Base-by-base conservation (phyloP, 2,888 invertebrate species). In the Lymantria monacha region DNA sequence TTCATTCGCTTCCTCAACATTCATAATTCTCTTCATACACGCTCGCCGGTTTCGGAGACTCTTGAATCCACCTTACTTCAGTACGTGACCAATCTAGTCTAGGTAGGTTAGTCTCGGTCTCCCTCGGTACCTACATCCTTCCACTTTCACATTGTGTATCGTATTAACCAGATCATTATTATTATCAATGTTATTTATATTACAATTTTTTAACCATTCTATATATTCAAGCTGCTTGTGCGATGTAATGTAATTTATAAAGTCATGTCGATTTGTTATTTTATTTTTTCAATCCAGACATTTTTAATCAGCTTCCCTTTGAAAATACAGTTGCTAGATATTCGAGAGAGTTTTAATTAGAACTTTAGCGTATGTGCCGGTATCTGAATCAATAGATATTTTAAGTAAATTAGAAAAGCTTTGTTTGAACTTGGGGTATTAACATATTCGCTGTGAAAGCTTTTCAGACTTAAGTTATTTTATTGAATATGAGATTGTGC, bases 241-340 rank as follows among this genome's bases (percentile, higher is more conserved):
- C 49, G 56, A 57, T 53, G 50, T 56, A 8, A 33, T 33, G 10
- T 33, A 33, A 1, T 8, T 10, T 7, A 9, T 33, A 33, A 10
- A 33, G 33, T 1, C 33, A 3, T 33, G 9, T 8, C 9, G 3
- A 22, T 22, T n/a, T n/a, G n/a, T n/a, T 30, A 43, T 3, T 43
- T 15, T 31, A 33, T 33, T 65, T 58, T 63, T 63, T 63, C 49
- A 53, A 55, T 69, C 63, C 62, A 61, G 67, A 68, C 62, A 63
- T 74, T 84, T 83, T 84, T 84, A 84, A 84, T 84, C 83, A 83
- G 76, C 58, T 63, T 50, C 57, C 59, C 72, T 74, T 81, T 79
- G 79, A 80, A 75, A 72, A 74, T 71, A 80, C 81, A 75, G 79
- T 68, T 60, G 53, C 59, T 59, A 57, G 57, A 62, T 71, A 73